Base-by-base conservation (phyloP, 2,888 invertebrate genomes). In the Oligia latruncula region DNA sequence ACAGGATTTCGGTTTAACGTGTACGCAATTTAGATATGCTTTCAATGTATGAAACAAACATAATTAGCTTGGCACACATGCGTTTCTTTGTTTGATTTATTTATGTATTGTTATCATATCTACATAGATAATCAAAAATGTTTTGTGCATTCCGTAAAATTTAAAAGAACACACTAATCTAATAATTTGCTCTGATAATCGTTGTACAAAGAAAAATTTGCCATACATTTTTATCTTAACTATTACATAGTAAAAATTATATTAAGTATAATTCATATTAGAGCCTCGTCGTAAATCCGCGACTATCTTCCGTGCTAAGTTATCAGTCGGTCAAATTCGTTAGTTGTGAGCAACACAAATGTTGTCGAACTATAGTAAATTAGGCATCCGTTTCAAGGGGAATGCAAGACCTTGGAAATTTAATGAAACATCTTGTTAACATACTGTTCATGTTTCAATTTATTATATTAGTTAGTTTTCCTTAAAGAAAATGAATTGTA, bases 1-100 rank as follows among this genome's bases (percentile, higher is more conserved):
- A 72, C 71, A 67, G 49, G 43, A 35, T 58, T 77, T 77, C 83
- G 40, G 65, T 84, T 67, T 84, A 78, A 58, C n/a, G 20, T 67
- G 40, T 62, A 72, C 55, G 17, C 29, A 29, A 65, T 74, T 73
- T 66, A 71, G 43, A 43, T 64, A 68, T 60, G 64, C 35, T 77
- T 71, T 58, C 64, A 70, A 35, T 75, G 20, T 58, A 60, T 17
- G 40, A 71, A 76, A 83, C 70, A 66, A 76, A 71, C 78, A 76
- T 66, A 74, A 84, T 81, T 80, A 67, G 73, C 62, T 83, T 90
- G 89, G 88, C 85, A 89, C 68, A 77, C 58, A 71, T 76, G 68
- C 68, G 65, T 35, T 77, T 52, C 88, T 89, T 89, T 89, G 88
- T 89, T 87, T 73, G 71, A 77, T 82, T 74, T 81, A 81, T 78